Base-by-base conservation (phyloP, 2,888 invertebrate genomes). In the Nasonia oneida region DNA sequence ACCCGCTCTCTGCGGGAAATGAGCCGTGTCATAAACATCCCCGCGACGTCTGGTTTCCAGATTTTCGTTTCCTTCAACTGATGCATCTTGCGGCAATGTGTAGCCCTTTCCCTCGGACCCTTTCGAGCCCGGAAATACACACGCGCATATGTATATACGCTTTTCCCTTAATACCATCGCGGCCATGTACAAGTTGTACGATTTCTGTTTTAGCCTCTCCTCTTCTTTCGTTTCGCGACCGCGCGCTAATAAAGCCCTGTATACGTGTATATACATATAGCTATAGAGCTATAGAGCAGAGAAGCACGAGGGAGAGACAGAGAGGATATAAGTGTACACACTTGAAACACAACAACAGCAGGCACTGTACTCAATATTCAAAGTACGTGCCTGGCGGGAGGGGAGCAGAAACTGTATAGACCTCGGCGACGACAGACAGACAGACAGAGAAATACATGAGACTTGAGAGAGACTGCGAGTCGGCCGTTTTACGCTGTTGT, bases 281-380 rank as follows among this genome's bases (percentile, higher is more conserved):
- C 29, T 29, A 29, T 29, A 29, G 29, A 29, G 23, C 23, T 23
- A 23, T 23, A 23, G 10, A 10, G 73, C n/a, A 23, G 23, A 23
- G 23, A 23, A 23, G 53, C 57, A 29, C 53, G 47, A 75, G 39
- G 76, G 76, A 75, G 53, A 76, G 47, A 50, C 61, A 74, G 50
- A 75, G 42, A 61, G 47, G 64, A 84, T 29, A 73, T 77, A 85
- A 81, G 81, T 78, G 15, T 74, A 53, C 81, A 73, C 82, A 85
- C 85, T 85, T 75, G 74, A 85, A 82, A 75, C 82, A 82, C 57
- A 85, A 86, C 82, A 83, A 82, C 74, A 83, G 83, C 86, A 82
- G 79, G 73, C 70, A 82, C 81, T 86, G 47, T 86, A 86, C 79
- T 70, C 78, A 75, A 86, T 86, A 81, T 82, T 82, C 79, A 86